A percentile compares a stretch with the other conserved stretches of the same genome.
These are phyloP conservation scores for Mycalesis mineus DNA, from an alignment of 2,888 invertebrate genomes.

Conservation along the genomic window DNA sequence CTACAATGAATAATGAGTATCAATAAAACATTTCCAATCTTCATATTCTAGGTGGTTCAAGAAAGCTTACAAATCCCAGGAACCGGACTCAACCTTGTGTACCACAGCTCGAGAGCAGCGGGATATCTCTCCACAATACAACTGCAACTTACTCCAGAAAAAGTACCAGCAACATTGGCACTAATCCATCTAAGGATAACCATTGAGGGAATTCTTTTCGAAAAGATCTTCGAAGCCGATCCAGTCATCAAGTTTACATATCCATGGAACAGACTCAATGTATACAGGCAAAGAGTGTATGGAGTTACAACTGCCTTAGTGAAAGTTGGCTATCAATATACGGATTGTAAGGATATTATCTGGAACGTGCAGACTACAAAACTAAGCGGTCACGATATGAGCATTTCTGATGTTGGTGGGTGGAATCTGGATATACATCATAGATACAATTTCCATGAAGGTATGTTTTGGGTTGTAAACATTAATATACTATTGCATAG, in stretches of 20 bases:
- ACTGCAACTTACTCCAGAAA: slow-evolving; percentile 91
- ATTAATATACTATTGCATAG: too few relatives aligned
- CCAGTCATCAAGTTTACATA: slow-evolving; percentile 98
- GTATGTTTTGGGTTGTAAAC: slow-evolving; percentile 64
- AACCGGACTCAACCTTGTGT: slow-evolving; percentile 95
- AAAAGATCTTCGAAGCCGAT: slow-evolving; percentile 96
- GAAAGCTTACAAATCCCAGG: slow-evolving; percentile 96
- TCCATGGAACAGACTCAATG: slow-evolving; percentile 97
- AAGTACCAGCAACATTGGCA: slow-evolving; percentile 87
- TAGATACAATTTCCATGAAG: slow-evolving; percentile 98
- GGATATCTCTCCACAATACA: slow-evolving; percentile 96
- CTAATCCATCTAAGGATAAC: slow-evolving; percentile 95
- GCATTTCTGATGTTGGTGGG: slow-evolving; percentile 96
- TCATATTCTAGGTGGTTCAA: slow-evolving; percentile 86
- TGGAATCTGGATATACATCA: slow-evolving; percentile 99
- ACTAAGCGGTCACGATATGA: slow-evolving; percentile 96
- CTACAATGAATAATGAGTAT: too few relatives aligned
- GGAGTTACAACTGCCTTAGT: slow-evolving; percentile 97
- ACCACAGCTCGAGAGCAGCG: slow-evolving; percentile 95
- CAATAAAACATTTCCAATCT: neutral
- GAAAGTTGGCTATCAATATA: slow-evolving; percentile 97
- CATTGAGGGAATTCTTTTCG: slow-evolving; percentile 95
- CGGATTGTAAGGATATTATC: slow-evolving; percentile 92
- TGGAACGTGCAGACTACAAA: slow-evolving; percentile 98
- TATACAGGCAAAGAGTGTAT: slow-evolving; percentile 96